These are phyloP conservation scores for Chrysina gloriosa DNA, from an alignment of 2,888 invertebrate species.

Conservation along the genomic window DNA sequence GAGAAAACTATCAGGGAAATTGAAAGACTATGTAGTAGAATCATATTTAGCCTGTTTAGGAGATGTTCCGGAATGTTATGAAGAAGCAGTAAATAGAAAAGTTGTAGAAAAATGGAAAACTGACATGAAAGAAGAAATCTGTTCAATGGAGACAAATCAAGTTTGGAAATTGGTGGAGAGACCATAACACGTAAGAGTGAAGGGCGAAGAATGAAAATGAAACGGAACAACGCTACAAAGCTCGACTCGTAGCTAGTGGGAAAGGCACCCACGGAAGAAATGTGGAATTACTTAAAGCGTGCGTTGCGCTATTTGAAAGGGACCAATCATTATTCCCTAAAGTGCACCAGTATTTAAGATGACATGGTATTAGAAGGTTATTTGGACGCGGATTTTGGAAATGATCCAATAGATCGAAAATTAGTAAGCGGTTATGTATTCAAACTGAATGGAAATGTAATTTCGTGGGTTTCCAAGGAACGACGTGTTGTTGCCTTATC, in stretches of 20 bases:
- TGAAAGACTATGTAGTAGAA: not conserved
- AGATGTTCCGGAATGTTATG: not conserved
- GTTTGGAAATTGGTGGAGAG: not conserved
- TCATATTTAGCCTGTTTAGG: not conserved
- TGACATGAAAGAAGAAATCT: not conserved
- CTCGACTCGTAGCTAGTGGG: too few relatives aligned
- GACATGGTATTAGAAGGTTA: not conserved
- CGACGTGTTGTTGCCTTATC: too few relatives aligned
- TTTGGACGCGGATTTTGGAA: not conserved
- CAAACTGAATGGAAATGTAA: not conserved
- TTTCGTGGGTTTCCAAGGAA: too few relatives aligned
- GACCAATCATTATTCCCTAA: slow-evolving; percentile 5
- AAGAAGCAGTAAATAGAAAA: not conserved
- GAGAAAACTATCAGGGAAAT: not conserved
- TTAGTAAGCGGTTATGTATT: not conserved
- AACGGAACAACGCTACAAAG: too few relatives aligned
- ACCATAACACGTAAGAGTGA: not conserved
- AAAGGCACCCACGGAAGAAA: too few relatives aligned
- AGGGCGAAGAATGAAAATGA: too few relatives aligned
- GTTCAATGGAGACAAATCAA: not conserved
- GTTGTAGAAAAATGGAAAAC: not conserved
- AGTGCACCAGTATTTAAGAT: not conserved
- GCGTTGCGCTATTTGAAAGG: too few relatives aligned
- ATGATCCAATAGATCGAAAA: not conserved
- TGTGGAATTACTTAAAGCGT: too few relatives aligned